Conservation (phyloP, 2,888 invertebrate species). For the Beris chalybata region DNA sequence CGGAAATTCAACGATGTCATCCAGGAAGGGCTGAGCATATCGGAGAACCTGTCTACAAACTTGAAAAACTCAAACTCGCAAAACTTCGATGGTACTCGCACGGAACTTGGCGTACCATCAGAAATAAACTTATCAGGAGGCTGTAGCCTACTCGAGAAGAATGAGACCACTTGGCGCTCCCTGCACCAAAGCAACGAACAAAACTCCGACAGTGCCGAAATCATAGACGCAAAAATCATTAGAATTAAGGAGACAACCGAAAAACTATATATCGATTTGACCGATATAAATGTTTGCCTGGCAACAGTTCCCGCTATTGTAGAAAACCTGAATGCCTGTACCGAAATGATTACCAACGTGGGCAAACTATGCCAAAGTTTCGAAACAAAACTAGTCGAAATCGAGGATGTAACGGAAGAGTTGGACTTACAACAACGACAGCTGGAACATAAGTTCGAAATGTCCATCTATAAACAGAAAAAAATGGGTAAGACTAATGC, state of each 20-base stretch:
- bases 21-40: constrained; percentile 57
- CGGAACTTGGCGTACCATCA: constrained; percentile 45
- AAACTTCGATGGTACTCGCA: constrained; percentile 39
- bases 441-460: constrained; percentile 65
- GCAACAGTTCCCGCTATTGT: constrained; percentile 51
- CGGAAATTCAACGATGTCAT: constrained; percentile 58
- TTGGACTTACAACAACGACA: constrained; percentile 66
- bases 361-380: constrained; percentile 61
- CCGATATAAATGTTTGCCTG: constrained; percentile 48
- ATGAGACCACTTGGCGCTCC: constrained; percentile 66
- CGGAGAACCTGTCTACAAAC: constrained; percentile 51
- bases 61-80: constrained; percentile 40
- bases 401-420: constrained; percentile 67
- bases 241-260: constrained; percentile 50
- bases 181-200: constrained; percentile 65
- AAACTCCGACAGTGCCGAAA: constrained; percentile 61
- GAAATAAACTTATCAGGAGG: constrained; percentile 62
- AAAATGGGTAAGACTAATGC: constrained; percentile 59
- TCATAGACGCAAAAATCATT: constrained; percentile 57
- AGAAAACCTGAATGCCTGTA: constrained; percentile 53
- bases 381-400: constrained; percentile 61
- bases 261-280: constrained; percentile 45
- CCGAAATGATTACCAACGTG: constrained; percentile 55
- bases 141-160: constrained; percentile 64
- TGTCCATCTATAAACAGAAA: constrained; percentile 65